A percentile compares a stretch with the other conserved stretches of the same genome.
phyloP scores from a whole-genome alignment of 2,888 invertebrate genomes.

The Athetis lepigone region DNA sequence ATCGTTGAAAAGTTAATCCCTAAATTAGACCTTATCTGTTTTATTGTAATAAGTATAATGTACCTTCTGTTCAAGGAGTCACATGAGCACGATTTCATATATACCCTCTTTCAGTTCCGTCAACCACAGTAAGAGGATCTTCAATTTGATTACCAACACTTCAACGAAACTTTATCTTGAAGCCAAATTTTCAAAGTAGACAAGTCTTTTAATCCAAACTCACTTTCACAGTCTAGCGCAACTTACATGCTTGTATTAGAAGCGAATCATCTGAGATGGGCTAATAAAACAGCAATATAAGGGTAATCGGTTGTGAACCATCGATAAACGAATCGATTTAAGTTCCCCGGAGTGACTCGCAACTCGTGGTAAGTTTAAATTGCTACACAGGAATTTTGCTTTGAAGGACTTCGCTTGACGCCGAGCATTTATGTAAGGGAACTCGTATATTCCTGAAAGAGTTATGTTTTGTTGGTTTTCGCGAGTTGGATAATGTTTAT shows the following conservation, averaged over 20 bases:
- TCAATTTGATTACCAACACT: slow-evolving; percentile 9
- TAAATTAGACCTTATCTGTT: too few relatives aligned
- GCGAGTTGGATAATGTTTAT: slow-evolving; percentile 3
- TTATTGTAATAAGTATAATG: too few relatives aligned
- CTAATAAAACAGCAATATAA: slow-evolving; percentile 83
- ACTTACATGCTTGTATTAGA: slow-evolving; percentile 58
- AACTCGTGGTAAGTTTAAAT: slow-evolving; percentile 86
- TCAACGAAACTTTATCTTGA: slow-evolving; percentile 16
- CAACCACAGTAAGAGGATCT: not conserved
- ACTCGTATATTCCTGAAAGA: slow-evolving; percentile 45
- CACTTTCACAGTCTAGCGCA: slow-evolving; percentile 59
- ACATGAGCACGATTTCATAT: not conserved
- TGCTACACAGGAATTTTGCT: slow-evolving; percentile 86
- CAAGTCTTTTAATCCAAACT: slow-evolving; percentile 40
- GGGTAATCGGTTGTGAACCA: slow-evolving; percentile 87
- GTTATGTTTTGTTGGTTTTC: slow-evolving; percentile 37
- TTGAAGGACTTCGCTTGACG: slow-evolving; percentile 72
- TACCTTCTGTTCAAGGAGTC: not conserved
- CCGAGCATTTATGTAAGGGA: slow-evolving; percentile 63
- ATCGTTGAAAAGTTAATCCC: too few relatives aligned
- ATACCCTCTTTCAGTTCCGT: not conserved
- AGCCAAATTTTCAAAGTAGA: slow-evolving; percentile 18
- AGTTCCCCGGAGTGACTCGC: slow-evolving; percentile 85
- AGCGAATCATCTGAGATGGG: slow-evolving; percentile 74
- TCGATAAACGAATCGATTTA: slow-evolving; percentile 90